These are phyloP conservation scores for Agapornis canus DNA, from an alignment of 2,797 vertebrate genomes.

Conservation along the genomic window DNA sequence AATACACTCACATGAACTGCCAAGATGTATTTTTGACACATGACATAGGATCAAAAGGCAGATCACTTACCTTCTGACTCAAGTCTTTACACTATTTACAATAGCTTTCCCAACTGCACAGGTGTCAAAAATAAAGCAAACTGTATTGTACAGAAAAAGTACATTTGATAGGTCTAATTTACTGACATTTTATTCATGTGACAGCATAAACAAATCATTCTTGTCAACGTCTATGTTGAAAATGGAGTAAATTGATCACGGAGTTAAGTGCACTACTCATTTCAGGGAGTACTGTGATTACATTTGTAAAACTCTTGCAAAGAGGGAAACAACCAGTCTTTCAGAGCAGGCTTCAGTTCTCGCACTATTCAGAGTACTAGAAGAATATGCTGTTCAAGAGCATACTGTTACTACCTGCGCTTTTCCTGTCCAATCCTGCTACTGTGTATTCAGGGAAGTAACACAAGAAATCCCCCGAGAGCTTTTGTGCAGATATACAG, in stretches of 20 bases:
- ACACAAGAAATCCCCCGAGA: slow-evolving; percentile 54
- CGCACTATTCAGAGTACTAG: background rate
- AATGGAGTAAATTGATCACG: slow-evolving; percentile 67
- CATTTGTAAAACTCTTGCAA: slow-evolving; percentile 63
- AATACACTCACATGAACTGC: background rate
- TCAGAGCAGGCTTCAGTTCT: background rate
- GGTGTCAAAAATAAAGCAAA: slow-evolving; percentile 69
- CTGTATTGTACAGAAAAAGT: slow-evolving; percentile 62
- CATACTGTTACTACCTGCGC: background rate
- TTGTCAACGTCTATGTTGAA: slow-evolving; percentile 73
- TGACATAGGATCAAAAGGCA: background rate
- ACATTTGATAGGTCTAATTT: slow-evolving; percentile 74
- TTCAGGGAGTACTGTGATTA: slow-evolving; percentile 65
- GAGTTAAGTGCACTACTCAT: slow-evolving; percentile 65
- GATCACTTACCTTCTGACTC: slow-evolving; percentile 16
- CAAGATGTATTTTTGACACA: background rate
- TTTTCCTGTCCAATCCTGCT: slow-evolving; percentile 42
- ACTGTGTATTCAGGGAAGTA: slow-evolving; percentile 56
- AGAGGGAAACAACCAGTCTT: slow-evolving; percentile 8
- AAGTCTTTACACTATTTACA: slow-evolving; percentile 55
- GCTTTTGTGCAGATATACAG: slow-evolving; percentile 61
- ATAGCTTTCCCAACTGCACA: slow-evolving; percentile 28
- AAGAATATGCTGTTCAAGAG: background rate
- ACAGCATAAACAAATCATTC: slow-evolving; percentile 74
- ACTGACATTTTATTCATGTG: slow-evolving; percentile 65